Evolutionary conservation across 2,888 invertebrate genomes (phyloP), one percentile per base, ranked within the genome.

Genomic region (Odiellus spinosus): DNA sequence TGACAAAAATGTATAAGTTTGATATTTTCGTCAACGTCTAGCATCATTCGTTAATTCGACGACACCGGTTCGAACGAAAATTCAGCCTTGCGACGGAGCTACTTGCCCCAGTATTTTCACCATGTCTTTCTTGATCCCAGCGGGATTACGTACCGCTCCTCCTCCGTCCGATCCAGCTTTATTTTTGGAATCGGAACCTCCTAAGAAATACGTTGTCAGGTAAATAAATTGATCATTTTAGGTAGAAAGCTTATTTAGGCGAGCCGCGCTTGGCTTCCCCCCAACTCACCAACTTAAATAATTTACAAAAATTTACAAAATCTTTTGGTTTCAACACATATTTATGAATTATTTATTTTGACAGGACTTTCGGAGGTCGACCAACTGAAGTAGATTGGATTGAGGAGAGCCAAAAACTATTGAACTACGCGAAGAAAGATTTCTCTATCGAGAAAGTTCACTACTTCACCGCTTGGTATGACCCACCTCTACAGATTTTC

Each of bases 381-480:
- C 44, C 52, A 3, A 48, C 48, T 4, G 52, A 52, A 48, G 20
- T 21, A 12, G 50, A 52, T 4, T 52, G 52, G 52, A 19, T 52
- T 2, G 50, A 50, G 19, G 44, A 52, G 34, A 46, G 48, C 10
- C 50, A 50, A 20, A 44, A 32, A n/a, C 33, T 52, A 35, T 47
- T 48, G 6, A 21, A 45, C 3, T 20, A 42, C 19, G 44, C 50
- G 10, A 43, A 19, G 33, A 52, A 52, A 33, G 52, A 52, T 21
- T 33, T 45, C 5, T 18, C 21, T 8, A 38, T 52, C 2, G 52
- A 52, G 32, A 50, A 50, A 40, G 48, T 44, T 15, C 44, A 50
- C 19, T 52, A 50, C 26, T 52, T 50, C 44, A 48, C 50, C 3
- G 48, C 33, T 1, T 52, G 50, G 50, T 52, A 52, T 14, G 52